These are phyloP conservation scores for Byasa hedistus DNA, from an alignment of 2,888 invertebrate species.

Conservation along the genomic window DNA sequence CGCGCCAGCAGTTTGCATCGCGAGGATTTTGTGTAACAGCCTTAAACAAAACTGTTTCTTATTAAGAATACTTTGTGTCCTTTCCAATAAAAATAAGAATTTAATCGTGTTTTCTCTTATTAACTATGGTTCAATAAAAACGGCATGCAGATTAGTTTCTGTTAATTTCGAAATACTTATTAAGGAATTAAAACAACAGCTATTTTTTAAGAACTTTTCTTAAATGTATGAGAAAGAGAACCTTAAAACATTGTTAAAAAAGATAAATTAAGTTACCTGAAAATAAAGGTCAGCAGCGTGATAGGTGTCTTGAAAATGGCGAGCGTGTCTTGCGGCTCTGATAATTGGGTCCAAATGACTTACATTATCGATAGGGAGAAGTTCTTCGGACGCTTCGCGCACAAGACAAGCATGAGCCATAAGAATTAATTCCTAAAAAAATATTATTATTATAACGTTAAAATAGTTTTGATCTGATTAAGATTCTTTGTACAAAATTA, in stretches of 20 bases:
- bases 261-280: slow-evolving; percentile 44
- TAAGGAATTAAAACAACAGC: too few species aligned
- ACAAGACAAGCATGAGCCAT: slow-evolving; percentile 65
- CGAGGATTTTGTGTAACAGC: slow-evolving; percentile 45
- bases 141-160: too few species aligned
- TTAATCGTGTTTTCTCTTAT: too few species aligned
- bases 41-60: slow-evolving; percentile 39
- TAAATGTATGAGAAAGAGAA: too few species aligned
- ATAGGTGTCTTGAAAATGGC: slow-evolving; percentile 58
- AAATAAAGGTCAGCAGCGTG: slow-evolving; percentile 63
- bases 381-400: slow-evolving; percentile 45
- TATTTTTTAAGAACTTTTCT: too few species aligned
- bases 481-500: too few species aligned
- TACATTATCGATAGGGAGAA: slow-evolving; percentile 40
- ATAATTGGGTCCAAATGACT: slow-evolving; percentile 41
- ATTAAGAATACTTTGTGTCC: not conserved
- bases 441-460: slow-evolving; percentile 5
- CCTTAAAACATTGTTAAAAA: not conserved
- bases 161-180: too few species aligned
- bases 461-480: not conserved
- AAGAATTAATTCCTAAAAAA: slow-evolving; percentile 59
- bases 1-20: slow-evolving; percentile 59
- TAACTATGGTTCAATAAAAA: too few species aligned
- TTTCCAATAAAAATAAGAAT: not conserved
- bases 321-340: slow-evolving; percentile 63